These are phyloP conservation scores for Neolamprologus cancellatus DNA, from an alignment of 2,113 vertebrate species.

Conservation along the genomic window DNA sequence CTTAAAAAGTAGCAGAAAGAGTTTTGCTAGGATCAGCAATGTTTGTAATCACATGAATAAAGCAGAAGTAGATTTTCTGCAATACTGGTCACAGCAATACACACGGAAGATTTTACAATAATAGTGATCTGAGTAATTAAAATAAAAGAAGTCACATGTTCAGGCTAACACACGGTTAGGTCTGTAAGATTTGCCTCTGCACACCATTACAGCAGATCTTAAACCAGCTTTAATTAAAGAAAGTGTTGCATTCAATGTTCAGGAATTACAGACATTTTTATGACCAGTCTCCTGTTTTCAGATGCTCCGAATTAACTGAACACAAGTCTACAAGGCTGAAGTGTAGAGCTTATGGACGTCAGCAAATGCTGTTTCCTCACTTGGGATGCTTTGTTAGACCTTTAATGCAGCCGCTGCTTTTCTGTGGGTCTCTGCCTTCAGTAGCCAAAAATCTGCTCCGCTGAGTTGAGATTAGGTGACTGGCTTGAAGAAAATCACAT, in stretches of 20 bases:
- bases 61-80: not conserved
- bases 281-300: not conserved
- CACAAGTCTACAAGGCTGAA: not conserved
- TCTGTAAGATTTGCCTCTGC: not conserved
- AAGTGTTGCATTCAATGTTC: not conserved
- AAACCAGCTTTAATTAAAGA: not conserved
- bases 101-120: fast-evolving
- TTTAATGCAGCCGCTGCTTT: not conserved
- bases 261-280: not conserved
- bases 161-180: not conserved
- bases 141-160: not conserved
- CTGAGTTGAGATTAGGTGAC: not conserved
- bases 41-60: not conserved
- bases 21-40: not conserved
- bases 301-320: not conserved
- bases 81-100: not conserved
- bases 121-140: not conserved
- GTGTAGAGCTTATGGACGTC: not conserved
- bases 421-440: not conserved
- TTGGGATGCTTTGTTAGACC: not conserved
- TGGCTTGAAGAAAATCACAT: not conserved
- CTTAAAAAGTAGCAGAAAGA: not conserved
- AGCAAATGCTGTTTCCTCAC: not conserved
- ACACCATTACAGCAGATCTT: not conserved
- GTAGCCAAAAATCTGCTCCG: not conserved